These are phyloP conservation scores for Drosophila melanogaster DNA, from an alignment of 1,140 invertebrate genomes.

Conservation along the genomic window DNA sequence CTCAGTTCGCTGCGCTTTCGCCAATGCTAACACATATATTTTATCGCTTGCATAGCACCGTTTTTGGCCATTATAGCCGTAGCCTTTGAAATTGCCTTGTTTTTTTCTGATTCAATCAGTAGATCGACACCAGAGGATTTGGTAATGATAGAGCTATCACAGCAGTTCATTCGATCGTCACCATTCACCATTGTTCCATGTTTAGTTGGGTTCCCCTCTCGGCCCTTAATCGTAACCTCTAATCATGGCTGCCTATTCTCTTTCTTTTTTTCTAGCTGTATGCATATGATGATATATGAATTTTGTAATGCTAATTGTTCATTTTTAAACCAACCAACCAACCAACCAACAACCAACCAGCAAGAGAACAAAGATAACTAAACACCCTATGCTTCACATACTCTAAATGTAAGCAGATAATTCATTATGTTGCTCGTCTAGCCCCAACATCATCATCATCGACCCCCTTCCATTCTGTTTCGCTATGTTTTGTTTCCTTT, in stretches of 20 bases:
- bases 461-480: constrained; percentile 6
- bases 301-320: constrained; percentile 74
- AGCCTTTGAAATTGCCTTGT: constrained; percentile 30
- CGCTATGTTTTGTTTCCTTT: constrained; percentile 14
- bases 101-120: constrained; percentile 20
- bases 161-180: constrained; percentile 14
- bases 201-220: constrained; percentile 15
- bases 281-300: constrained; percentile 77
- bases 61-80: constrained; percentile 32
- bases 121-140: constrained; percentile 18
- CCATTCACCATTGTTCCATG: constrained; percentile 22
- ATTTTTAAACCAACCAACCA: constrained; percentile 71
- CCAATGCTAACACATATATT: constrained; percentile 36
- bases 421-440: constrained; percentile 38
- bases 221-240: constrained; percentile 13
- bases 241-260: constrained; percentile 69
- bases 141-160: constrained; percentile 6
- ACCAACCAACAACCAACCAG: constrained; percentile 39
- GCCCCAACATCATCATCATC: constrained; percentile 9
- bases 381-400: constrained; percentile 46
- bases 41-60: constrained; percentile 44
- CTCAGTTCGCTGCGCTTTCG: constrained; percentile 40
- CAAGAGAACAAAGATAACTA: constrained; percentile 57
- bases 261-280: constrained; percentile 80
- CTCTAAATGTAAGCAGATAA: constrained; percentile 63